Evolutionary conservation across 2,888 invertebrate genomes (phyloP).

Genomic region (Microchrysa polita): DNA sequence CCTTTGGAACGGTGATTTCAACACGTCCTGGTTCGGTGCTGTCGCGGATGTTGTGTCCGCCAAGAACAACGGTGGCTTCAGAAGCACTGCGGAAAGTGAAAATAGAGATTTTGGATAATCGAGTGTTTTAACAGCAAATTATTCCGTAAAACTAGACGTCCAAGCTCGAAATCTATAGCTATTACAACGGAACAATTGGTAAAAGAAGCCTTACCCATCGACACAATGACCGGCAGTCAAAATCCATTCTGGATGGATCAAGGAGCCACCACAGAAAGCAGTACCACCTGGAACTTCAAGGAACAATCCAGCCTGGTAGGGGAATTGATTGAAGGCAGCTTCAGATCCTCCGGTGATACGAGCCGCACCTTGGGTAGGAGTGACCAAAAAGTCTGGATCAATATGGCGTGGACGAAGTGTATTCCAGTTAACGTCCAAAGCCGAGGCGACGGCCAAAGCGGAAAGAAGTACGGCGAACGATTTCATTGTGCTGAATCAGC

Average conservation of each 20-base stretch:
- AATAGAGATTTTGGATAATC: conserved; percentile 3
- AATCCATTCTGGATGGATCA: conserved; percentile 58
- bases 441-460: conserved; percentile 5
- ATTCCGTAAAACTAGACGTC: no score
- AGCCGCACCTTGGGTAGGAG: conserved; percentile 49
- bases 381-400: neutral
- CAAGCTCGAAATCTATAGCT: no score
- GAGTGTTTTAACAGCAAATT: no score
- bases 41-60: conserved; percentile 45
- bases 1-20: conserved; percentile 23
- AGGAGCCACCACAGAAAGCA: conserved; percentile 60
- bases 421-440: conserved; percentile 10
- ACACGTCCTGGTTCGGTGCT: conserved; percentile 19
- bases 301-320: conserved; percentile 58
- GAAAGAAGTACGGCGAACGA: conserved; percentile 9
- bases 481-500: conserved; percentile 17
- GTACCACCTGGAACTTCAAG: conserved; percentile 51
- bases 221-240: conserved; percentile 60
- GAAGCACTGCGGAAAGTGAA: conserved; percentile 22
- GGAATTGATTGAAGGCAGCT: conserved; percentile 52
- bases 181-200: no score
- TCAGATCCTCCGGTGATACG: conserved; percentile 51
- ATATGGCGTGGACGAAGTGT: conserved; percentile 5
- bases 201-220: conserved; percentile 54
- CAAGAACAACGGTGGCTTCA: conserved; percentile 40